These are phyloP conservation scores for Corvus hawaiiensis DNA, from an alignment of 2,113 vertebrate species.

Conservation along the genomic window DNA sequence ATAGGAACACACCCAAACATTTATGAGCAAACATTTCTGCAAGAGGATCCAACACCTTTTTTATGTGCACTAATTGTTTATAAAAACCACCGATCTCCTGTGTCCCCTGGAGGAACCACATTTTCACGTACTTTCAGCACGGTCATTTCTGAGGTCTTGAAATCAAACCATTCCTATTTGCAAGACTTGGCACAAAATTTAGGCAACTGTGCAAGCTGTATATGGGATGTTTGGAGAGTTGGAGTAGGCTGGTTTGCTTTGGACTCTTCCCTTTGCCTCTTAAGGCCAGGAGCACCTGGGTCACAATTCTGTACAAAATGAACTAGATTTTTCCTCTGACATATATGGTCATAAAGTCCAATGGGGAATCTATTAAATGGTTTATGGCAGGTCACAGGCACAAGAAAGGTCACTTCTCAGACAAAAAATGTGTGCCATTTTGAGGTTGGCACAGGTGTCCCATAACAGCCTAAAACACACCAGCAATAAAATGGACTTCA, in stretches of 20 bases:
- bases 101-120: background rate
- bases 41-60: background rate
- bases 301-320: background rate
- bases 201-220: accelerated
- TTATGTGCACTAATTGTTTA: background rate
- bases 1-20: background rate
- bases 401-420: background rate
- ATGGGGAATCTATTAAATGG: background rate
- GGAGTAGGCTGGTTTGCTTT: background rate
- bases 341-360: background rate
- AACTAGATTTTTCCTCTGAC: background rate
- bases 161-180: background rate
- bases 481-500: background rate
- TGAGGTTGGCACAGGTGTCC: background rate
- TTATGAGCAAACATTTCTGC: background rate
- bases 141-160: background rate
- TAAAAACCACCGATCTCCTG: background rate
- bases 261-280: background rate
- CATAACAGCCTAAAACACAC: background rate
- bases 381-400: background rate
- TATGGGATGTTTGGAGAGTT: background rate
- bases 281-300: background rate
- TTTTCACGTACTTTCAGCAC: background rate
- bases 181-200: background rate
- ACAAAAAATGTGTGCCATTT: background rate